Conservation (phyloP, 2,888 invertebrate species). For the Ctenicera cuprea region DNA sequence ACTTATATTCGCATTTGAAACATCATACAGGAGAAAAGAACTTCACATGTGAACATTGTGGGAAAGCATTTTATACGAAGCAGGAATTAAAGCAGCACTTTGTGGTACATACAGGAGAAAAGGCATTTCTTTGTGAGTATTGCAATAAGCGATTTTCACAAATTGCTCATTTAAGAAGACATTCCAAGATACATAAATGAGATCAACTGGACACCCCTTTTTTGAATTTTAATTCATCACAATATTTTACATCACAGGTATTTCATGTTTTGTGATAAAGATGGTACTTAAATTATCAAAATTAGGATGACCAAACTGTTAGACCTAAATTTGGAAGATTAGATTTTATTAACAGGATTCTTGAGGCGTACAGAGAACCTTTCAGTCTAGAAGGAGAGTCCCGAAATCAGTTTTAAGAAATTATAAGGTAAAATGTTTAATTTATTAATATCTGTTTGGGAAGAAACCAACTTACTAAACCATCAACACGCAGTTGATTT, state of each 20-base stretch:
- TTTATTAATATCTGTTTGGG: too few species aligned
- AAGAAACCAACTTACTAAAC: too few species aligned
- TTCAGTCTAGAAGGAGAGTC: too few species aligned
- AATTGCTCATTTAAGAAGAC: slow-evolving; percentile 63
- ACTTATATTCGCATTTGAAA: slow-evolving; percentile 64
- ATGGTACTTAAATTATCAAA: too few species aligned
- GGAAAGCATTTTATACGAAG: slow-evolving; percentile 65
- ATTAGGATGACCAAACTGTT: too few species aligned
- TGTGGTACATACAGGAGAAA: slow-evolving; percentile 64
- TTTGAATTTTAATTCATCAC: neutral
- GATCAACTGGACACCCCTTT: neutral
- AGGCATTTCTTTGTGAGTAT: slow-evolving; percentile 62
- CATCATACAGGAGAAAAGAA: slow-evolving; percentile 66
- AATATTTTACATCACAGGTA: neutral
- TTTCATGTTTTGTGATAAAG: too few species aligned
- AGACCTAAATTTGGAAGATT: too few species aligned
- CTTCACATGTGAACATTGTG: slow-evolving; percentile 64
- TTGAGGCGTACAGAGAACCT: too few species aligned
- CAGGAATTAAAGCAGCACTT: slow-evolving; percentile 64
- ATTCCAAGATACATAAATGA: slow-evolving; percentile 62
- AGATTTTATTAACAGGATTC: too few species aligned
- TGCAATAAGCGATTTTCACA: slow-evolving; percentile 65
- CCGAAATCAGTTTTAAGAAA: too few species aligned
- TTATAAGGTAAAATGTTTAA: too few species aligned
- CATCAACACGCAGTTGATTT: too few species aligned